Evolutionary conservation across 2,113 vertebrate species (phyloP).

Genomic region (Diadophis punctatus): DNA sequence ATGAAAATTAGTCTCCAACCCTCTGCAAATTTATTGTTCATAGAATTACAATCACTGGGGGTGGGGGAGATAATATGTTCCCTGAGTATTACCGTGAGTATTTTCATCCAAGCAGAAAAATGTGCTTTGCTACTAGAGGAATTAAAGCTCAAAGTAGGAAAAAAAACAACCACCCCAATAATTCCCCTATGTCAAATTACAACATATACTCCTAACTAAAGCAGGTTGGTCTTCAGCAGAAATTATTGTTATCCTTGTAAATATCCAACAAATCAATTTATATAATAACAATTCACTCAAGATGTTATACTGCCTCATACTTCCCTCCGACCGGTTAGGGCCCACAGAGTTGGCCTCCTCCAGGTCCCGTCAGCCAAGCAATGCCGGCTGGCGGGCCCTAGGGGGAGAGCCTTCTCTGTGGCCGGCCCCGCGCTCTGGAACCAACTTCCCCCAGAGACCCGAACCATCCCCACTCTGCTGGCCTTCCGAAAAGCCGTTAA

Average conservation of each 20-base stretch:
- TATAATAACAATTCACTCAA: background rate
- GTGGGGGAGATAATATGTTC: background rate
- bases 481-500: too few species aligned
- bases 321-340: too few species aligned
- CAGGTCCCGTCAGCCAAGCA: too few species aligned
- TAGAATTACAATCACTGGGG: background rate
- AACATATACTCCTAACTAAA: background rate
- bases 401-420: too few species aligned
- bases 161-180: background rate
- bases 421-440: too few species aligned
- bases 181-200: background rate
- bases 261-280: background rate
- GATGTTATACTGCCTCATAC: too few species aligned
- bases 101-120: background rate
- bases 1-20: background rate
- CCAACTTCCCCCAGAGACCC: too few species aligned
- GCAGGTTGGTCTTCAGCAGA: background rate
- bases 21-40: background rate
- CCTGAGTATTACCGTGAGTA: background rate
- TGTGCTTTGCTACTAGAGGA: background rate
- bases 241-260: background rate
- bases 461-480: too few species aligned
- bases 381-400: too few species aligned
- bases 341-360: too few species aligned
- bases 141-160: background rate